Base-by-base conservation (phyloP, 2,888 invertebrate species). In the Rhagophthalmus giganteus region DNA sequence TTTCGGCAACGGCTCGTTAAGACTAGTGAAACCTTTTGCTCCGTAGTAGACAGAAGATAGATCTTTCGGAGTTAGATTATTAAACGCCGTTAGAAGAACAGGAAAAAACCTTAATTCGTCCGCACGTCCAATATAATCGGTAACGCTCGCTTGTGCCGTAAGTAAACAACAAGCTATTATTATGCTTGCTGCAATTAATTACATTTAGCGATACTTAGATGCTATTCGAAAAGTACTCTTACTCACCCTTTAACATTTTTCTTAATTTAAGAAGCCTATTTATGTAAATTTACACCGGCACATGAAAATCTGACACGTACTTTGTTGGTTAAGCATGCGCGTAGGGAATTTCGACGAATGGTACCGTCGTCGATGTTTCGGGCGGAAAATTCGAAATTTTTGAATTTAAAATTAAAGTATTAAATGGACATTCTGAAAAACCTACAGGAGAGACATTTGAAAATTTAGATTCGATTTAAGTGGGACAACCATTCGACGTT, bases 41-140 rank as follows among this genome's bases (percentile, higher is more conserved):
- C 88, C 85, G 76, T 88, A 87, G 70, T 90, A 88, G 16, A 88
- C 73, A 2, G 83, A 75, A 42, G 82, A 75, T 32, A 88, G 66
- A 69, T 90, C 89, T 59, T 79, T 67, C n/a, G 55, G 59, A 33
- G 68, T 64, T 9, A 61, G 40, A 28, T 60, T 63, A 26, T 69
- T 53, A n/a, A 70, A 65, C 31, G 64, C 68, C 15, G 57, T 60
- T 7, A 54, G 58, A 16, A 74, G 59, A 12, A 68, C 62, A 42
- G 65, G 58, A 26, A 69, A 16, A 31, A 74, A 67, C 57, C 70
- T 70, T 40, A 59, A 60, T 41, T 62, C 58, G 57, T 73, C 72
- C 27, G 62, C 47, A 31, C 65, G 54, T 32, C 66, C 63, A 56
- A 74, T 68, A 58, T 72, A 74, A 60, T 72, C 73, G 58, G 67